Evolutionary conservation across 92 coral and sea anemone genomes (phyloP).

Genomic region (Palythoa grandiflora): DNA sequence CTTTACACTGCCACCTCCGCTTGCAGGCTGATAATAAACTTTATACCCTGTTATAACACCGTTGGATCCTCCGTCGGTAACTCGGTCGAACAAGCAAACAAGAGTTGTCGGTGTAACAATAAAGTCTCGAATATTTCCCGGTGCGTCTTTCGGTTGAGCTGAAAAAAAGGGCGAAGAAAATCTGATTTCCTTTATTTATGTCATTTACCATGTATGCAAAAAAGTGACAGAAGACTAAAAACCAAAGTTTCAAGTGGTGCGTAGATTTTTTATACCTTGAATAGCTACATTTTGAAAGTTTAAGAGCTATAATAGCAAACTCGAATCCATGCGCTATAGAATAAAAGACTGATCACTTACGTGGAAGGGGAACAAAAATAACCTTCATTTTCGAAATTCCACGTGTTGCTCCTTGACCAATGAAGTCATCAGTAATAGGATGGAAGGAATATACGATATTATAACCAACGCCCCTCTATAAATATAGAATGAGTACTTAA

Average conservation of each 20-base stretch:
- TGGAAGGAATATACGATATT: not conserved
- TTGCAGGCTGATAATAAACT: conserved; percentile 12
- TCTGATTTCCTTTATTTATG: no score
- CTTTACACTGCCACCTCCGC: not conserved
- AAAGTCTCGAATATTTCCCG: not conserved
- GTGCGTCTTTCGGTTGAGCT: not conserved
- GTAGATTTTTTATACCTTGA: no score
- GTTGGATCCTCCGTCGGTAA: conserved; percentile 3
- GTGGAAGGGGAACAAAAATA: not conserved
- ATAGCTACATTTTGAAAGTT: no score
- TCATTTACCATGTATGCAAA: no score
- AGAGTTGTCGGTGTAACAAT: not conserved
- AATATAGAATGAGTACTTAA: no score
- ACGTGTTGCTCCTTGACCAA: not conserved
- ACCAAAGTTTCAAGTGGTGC: no score
- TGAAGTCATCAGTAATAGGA: not conserved
- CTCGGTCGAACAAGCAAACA: not conserved
- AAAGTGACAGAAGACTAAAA: no score
- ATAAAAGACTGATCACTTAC: not conserved
- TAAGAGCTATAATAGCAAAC: no score
- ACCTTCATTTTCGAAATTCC: not conserved
- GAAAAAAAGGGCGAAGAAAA: not conserved
- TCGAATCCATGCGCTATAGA: not conserved
- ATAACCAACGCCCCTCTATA: no score
- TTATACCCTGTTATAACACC: conserved; percentile 16